Base-by-base conservation (phyloP, 2,797 vertebrate species). In the Phyllotis vaccarum region DNA sequence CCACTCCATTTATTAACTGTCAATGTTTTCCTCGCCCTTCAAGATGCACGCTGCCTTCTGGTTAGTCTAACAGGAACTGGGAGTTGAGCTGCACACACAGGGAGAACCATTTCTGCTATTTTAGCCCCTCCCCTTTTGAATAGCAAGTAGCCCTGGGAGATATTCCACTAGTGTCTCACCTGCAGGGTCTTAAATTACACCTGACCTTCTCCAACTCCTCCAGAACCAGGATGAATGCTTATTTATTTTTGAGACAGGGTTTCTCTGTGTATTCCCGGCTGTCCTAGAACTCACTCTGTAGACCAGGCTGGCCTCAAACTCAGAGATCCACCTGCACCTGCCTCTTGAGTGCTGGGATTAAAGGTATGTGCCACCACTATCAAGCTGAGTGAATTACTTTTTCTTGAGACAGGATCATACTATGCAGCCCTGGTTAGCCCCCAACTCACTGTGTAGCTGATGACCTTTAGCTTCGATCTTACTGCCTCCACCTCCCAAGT, bases 21-120 rank as follows among this genome's bases (percentile, higher is more conserved):
- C 60, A 85, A 87, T 24, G 85, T 82, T 95, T 74, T 54, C 91
- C 37, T 86, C 34, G 72, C 9, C 14, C 37, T 80, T 92, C 72
- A 81, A 82, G 56, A 94, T 54, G 27, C 34, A 72, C 14, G 31
- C 31, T 68, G 66, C 87, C 27, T 88, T 74, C 49, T 60, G 27
- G 68, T 31, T 54, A 22, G 1, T 56, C 86, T 58, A 74, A 58
- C 52, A 14, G 52, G 49, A 66, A 60, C 34, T 24, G 19, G 10
- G 29, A n/a, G n/a, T 43, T 31, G 56, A n/a, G 1, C 68, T 27
- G 54, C 27, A 66, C 3, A 80, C 21, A 49, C 54, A 24, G 31
- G 62, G 95, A 80, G 74, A 92, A 60, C 37, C 56, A 82, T 31
- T n/a, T 54, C 56, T 72, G 87, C 24, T 46, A 74, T 52, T 52